Percentiles rank a stretch among this genome's conserved stretches.
These are phyloP conservation scores for Tadarida brasiliensis DNA, from an alignment of 2,797 vertebrate species.

Conservation along the genomic window DNA sequence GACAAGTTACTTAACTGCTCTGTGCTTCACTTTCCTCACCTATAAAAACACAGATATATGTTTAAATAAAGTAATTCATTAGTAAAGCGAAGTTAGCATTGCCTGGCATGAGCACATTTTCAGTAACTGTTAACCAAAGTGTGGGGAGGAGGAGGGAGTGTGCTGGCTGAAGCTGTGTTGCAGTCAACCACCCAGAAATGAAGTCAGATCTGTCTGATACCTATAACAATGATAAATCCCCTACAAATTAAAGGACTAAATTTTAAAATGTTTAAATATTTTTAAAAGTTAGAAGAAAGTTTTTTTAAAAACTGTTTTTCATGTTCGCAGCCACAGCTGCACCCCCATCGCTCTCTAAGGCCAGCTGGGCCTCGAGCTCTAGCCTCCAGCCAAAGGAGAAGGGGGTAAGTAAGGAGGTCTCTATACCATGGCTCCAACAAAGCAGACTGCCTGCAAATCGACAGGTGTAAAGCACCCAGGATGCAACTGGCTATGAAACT, in stretches of 20 bases:
- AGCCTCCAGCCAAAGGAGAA: background rate
- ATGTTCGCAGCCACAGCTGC: background rate
- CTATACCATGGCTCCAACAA: background rate
- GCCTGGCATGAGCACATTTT: background rate
- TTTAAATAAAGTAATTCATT: background rate
- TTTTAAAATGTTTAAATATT: background rate
- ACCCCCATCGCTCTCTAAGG: background rate
- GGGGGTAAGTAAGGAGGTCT: background rate
- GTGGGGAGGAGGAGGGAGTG: rapidly evolving
- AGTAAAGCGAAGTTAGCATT: background rate
- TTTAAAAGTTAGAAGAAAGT: background rate
- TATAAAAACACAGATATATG: background rate
- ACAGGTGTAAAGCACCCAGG: background rate
- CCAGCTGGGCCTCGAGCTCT: background rate
- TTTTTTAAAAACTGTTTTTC: background rate
- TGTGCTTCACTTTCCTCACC: too few relatives aligned
- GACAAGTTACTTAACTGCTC: background rate
- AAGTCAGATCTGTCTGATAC: background rate
- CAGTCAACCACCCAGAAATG: background rate
- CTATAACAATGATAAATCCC: background rate
- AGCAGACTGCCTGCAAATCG: background rate
- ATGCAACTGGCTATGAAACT: background rate
- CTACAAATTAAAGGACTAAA: background rate
- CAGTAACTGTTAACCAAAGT: background rate
- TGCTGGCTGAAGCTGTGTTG: background rate